Evolutionary conservation across 2,113 vertebrate genomes (phyloP), one percentile per base, ranked within the genome.

Genomic region (Nymphicus hollandicus): DNA sequence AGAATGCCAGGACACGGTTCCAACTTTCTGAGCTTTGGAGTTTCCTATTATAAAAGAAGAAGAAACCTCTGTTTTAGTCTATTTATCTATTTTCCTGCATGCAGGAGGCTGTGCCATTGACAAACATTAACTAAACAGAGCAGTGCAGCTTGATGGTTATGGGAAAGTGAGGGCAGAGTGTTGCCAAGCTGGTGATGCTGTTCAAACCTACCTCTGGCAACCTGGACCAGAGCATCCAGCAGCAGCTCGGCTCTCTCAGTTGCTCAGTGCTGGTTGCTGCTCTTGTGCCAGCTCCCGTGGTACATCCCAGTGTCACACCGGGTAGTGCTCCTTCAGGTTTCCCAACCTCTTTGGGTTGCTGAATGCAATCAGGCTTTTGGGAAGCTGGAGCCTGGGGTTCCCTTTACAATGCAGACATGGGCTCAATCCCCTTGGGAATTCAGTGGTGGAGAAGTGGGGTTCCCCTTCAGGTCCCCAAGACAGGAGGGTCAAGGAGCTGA

Each of bases 11-110:
- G 93, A 95, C 35, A 3, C 0, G 0, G 82, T 61, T 95, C 83
- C 92, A 94, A 65, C 65, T 92, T 93, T 49, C 81, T 8, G 4
- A 95, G 71, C 68, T 70, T 78, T 80, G 91, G 94, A 85, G 56
- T 65, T 91, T 84, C 86, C 87, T 46, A 39, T 69, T 65, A 60
- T 35, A 12, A 19, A 23, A 18, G 23, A 11, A 14, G 8, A 56
- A 72, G 11, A 61, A 49, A n/a, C 43, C 74, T 64, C 52, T 66
- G 17, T 3, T 81, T 73, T 84, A 15, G 43, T 68, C 71, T 78
- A 33, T 72, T 74, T 88, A 16, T 76, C 88, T 81, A 23, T 64
- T 91, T 91, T 60, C 66, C 61, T 35, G 90, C 60, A 17, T 71
- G 56, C 74, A 87, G 73, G 68, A 91, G 74, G 74, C 72, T 41